A percentile compares a stretch with the other conserved stretches of the same genome.
Conservation (phyloP, 2,797 vertebrate genomes). For the Myiotriccus ornatus region DNA sequence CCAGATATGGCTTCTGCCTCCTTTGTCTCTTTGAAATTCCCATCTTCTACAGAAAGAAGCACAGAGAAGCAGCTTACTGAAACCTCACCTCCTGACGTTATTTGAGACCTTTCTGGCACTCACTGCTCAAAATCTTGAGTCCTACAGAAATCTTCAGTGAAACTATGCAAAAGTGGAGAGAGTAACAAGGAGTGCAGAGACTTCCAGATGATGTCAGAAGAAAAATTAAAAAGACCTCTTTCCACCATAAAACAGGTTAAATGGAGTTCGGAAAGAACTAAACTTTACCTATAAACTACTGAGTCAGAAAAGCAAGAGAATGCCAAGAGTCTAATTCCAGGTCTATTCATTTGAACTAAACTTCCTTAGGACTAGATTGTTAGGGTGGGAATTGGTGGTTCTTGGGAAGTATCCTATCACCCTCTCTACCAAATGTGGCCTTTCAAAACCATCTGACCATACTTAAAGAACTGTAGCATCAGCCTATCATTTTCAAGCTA, state of each 20-base stretch:
- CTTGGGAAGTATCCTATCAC: too few species aligned
- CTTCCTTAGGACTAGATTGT: neutral
- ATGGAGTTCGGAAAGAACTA: neutral
- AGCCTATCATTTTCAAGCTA: neutral
- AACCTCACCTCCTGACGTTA: neutral
- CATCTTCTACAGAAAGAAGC: neutral
- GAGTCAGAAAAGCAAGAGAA: neutral
- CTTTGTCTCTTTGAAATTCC: neutral
- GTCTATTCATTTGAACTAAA: neutral
- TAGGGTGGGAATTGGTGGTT: neutral
- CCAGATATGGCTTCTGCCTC: neutral
- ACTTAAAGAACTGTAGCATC: accelerated
- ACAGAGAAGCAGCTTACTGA: neutral
- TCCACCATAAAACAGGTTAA: neutral
- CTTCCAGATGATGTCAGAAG: neutral
- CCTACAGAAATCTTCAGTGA: neutral
- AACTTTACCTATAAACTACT: neutral
- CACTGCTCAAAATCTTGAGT: neutral
- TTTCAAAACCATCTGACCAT: neutral
- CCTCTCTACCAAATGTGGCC: neutral
- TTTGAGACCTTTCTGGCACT: neutral
- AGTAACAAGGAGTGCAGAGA: neutral
- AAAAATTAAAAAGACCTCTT: neutral
- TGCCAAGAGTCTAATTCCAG: neutral
- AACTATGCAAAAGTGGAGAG: neutral